These are phyloP conservation scores for Ligdia adustata DNA, from an alignment of 2,888 invertebrate genomes.

Conservation along the genomic window DNA sequence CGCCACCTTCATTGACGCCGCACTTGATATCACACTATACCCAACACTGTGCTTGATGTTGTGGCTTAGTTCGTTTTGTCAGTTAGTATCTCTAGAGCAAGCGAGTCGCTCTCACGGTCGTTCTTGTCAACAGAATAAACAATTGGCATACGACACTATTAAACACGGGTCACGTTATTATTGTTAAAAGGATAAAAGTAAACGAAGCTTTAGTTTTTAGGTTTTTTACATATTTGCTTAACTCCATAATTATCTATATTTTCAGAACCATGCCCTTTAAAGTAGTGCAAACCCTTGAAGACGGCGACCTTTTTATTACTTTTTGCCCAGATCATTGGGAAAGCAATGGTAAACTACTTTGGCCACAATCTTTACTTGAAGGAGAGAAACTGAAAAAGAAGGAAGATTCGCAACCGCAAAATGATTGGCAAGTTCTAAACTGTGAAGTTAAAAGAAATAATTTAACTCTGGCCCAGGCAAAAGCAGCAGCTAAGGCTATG, in stretches of 20 bases:
- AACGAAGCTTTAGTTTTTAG: no score
- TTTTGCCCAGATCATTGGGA: constrained; percentile 7
- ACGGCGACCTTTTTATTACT: constrained; percentile 2
- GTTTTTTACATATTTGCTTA: no score
- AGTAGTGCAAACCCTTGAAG: constrained; percentile 5
- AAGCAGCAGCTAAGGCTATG: constrained; percentile 10
- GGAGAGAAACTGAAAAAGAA: constrained; percentile 13
- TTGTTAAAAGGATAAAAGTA: no score
- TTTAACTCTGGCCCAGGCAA: constrained; percentile 12
- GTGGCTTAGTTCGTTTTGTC: no score
- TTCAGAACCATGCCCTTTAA: constrained; percentile 7
- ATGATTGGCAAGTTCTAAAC: constrained; percentile 9
- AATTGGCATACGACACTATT: no score
- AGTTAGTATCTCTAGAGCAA: no score
- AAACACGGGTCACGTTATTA: no score
- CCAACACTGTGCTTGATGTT: background rate
- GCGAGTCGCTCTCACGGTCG: no score
- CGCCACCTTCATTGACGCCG: background rate
- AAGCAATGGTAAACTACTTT: background rate
- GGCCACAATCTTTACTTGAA: constrained; percentile 9
- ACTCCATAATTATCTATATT: background rate
- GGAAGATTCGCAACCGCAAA: constrained; percentile 8
- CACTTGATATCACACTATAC: background rate
- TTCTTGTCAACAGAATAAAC: no score
- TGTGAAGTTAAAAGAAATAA: constrained; percentile 10